phyloP scores from a whole-genome alignment of 2,888 invertebrate genomes.

The Caenorhabditis sp. region DNA sequence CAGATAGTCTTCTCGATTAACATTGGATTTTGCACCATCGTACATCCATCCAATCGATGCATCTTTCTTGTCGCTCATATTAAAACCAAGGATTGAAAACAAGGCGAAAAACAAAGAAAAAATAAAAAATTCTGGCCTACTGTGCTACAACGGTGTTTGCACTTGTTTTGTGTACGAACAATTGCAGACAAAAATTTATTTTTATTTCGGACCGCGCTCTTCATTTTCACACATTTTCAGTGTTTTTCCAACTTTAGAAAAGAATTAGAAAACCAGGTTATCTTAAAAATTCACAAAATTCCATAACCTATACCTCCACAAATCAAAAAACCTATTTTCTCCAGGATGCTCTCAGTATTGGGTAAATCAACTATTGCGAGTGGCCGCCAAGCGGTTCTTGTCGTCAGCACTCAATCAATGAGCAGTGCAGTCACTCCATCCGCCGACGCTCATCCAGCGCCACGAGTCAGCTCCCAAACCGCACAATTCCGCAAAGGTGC shows the following conservation, averaged over 20 bases:
- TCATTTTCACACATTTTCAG: conserved; percentile 7
- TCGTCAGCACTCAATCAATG: conserved; percentile 22
- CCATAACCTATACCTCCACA: not conserved
- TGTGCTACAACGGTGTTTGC: not conserved
- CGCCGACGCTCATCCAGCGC: conserved; percentile 40
- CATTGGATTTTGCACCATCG: conserved; percentile 61
- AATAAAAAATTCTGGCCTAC: not conserved
- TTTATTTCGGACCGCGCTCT: conserved; percentile 28
- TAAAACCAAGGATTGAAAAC: not conserved
- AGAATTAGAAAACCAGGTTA: too few relatives aligned
- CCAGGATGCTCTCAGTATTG: conserved; percentile 44
- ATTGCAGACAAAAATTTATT: not conserved
- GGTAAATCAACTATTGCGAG: conserved; percentile 35
- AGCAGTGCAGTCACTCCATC: conserved; percentile 36
- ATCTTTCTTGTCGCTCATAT: conserved; percentile 24
- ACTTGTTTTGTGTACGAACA: not conserved
- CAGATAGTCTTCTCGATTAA: conserved; percentile 66
- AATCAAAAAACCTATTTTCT: not conserved
- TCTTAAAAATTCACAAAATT: not conserved
- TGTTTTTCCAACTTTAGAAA: too few relatives aligned
- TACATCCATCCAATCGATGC: conserved; percentile 65
- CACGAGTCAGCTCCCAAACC: conserved; percentile 39
- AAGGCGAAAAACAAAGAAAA: not conserved
- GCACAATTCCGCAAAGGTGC: conserved; percentile 51
- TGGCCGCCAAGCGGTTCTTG: conserved; percentile 36